Base-by-base conservation (phyloP, 92 coral and sea anemone genomes). In the Porites rus region DNA sequence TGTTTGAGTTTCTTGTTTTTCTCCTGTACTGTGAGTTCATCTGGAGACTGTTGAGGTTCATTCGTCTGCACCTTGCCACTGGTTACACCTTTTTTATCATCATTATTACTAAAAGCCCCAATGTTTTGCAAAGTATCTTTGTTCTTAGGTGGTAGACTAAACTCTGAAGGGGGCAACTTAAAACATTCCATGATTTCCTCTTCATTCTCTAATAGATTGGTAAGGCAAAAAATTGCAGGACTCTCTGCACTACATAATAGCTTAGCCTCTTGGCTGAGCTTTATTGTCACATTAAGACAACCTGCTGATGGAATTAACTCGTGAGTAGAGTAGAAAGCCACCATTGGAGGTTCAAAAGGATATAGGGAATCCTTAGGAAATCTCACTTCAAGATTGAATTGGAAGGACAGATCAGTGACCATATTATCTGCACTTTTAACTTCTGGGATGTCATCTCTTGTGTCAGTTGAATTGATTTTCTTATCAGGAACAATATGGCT, bases 311-410 rank as follows among this genome's bases (percentile, higher is more conserved):
- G 94, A 64, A 90, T 56, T 1, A 58, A 72, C 46, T 93, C 94
- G 86, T 86, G 76, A 18, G 92, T 87, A 20, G 92, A 93, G 73
- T 93, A 91, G 86, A 95, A 93, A 54, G 87, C 95, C 56, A 95
- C 83, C 38, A 95, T 9, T 63, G 98, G 96, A 46, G 92, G 91
- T 82, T 95, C 98, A 93, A 85, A 88, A 16, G 98, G 98, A 78
- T 95, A 95, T 3, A 93, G 83, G 13, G 94, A 93, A 51, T 92
- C 90, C 61, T 93, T 84, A 51, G 93, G 84, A 53, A 95, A 93
- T 69, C 98, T 77, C 6, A 95, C 87, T 83, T 95, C 98, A 51
- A 95, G 92, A 14, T 81, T 72, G 82, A 93, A 95, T 24, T 65
- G 67, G 3, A 54, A 76, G 21, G 88, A 24, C 2, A 16, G 68